Conservation (phyloP, 2,888 invertebrate species). For the Drosophila mimica region DNA sequence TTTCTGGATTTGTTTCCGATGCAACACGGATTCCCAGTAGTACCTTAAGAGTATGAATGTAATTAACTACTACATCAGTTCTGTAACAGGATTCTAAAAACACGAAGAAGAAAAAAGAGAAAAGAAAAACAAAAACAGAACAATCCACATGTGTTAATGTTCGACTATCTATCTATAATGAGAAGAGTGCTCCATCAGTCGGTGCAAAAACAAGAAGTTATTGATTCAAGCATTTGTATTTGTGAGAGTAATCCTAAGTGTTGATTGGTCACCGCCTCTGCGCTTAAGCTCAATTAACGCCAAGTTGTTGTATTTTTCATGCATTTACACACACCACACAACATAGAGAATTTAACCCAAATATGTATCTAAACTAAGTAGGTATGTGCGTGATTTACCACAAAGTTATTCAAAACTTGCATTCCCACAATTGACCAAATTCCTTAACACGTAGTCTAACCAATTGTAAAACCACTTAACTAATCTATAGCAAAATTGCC, state of each 20-base stretch:
- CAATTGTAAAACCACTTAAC: slow-evolving; percentile 32
- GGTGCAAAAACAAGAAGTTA: slow-evolving; percentile 3
- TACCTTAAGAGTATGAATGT: slow-evolving; percentile 40
- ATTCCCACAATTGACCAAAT: slow-evolving; percentile 9
- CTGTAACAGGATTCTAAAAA: slow-evolving; percentile 18
- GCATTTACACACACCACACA: slow-evolving; percentile 36
- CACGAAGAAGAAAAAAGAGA: background rate
- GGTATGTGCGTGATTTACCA: slow-evolving; percentile 26
- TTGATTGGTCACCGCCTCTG: background rate
- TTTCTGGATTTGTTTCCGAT: slow-evolving; percentile 33
- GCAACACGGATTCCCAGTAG: slow-evolving; percentile 34
- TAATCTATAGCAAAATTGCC: slow-evolving; percentile 16
- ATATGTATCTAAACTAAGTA: slow-evolving; percentile 11
- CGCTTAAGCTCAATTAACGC: slow-evolving; percentile 11
- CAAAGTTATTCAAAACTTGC: slow-evolving; percentile 29
- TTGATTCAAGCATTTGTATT: slow-evolving; percentile 16
- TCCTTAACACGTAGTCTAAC: slow-evolving; percentile 23
- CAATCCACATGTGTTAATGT: slow-evolving; percentile 1
- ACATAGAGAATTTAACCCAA: slow-evolving; percentile 2
- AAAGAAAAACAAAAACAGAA: background rate
- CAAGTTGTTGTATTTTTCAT: slow-evolving; percentile 45
- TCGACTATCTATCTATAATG: background rate
- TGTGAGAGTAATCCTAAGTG: slow-evolving; percentile 27
- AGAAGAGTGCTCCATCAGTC: background rate
- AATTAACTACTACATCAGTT: slow-evolving; percentile 11